Percentiles rank a stretch among this genome's conserved stretches.
These are phyloP conservation scores for Neosalanx taihuensis DNA, from an alignment of 2,797 vertebrate genomes.

Conservation along the genomic window DNA sequence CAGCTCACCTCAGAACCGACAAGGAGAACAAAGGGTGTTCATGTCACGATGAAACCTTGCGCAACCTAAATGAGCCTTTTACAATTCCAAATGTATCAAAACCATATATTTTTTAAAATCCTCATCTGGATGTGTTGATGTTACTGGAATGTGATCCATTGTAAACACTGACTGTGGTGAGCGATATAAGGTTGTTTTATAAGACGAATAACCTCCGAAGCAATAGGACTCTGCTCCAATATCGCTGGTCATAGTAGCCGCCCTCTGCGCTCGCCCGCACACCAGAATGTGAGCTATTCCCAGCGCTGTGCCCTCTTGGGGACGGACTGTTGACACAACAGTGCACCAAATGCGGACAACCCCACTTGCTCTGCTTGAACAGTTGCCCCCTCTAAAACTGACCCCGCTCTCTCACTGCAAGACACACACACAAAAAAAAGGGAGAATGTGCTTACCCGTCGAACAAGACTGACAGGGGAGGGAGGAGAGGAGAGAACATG, in stretches of 20 bases:
- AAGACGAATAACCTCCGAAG: neutral
- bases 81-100: neutral
- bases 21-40: neutral
- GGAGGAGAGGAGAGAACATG: conserved; percentile 38
- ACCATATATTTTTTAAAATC: neutral
- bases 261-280: conserved; percentile 12
- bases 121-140: neutral
- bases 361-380: conserved; percentile 53
- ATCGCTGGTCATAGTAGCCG: neutral
- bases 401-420: conserved; percentile 38
- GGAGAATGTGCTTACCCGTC: conserved; percentile 40
- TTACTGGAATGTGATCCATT: too few species aligned
- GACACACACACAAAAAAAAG: conserved; percentile 16
- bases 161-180: neutral
- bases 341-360: conserved; percentile 58
- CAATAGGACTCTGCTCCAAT: conserved; percentile 31
- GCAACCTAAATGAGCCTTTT: too few species aligned
- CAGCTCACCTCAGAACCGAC: conserved; percentile 39
- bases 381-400: conserved; percentile 59
- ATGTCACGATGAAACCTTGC: too few species aligned
- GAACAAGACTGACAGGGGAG: conserved; percentile 44
- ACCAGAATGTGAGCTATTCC: conserved; percentile 54
- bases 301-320: conserved; percentile 22
- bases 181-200: neutral
- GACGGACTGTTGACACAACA: conserved; percentile 40